A percentile compares a stretch with the other conserved stretches of the same genome.
Conservation (phyloP, 2,113 vertebrate genomes). For the Eupsittula cactorum region DNA sequence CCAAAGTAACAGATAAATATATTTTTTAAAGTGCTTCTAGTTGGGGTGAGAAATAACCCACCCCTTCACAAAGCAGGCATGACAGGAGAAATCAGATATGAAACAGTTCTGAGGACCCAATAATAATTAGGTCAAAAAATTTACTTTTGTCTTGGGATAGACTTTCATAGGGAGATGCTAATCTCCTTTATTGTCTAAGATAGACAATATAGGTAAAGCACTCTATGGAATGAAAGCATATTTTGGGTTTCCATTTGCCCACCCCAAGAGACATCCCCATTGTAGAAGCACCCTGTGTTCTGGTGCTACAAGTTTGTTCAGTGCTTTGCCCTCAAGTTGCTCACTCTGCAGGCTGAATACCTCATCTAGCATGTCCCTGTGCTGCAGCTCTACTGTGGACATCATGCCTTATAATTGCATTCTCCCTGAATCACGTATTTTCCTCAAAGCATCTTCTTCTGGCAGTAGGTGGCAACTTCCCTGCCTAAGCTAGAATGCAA, state of each 20-base stretch:
- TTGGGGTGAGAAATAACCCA: neutral
- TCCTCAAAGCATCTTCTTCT: neutral
- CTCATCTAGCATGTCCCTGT: neutral
- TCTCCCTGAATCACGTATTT: accelerated
- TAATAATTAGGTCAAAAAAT: neutral
- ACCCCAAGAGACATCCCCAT: neutral
- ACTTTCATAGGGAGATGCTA: neutral
- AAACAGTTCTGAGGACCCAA: neutral
- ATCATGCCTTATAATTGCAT: accelerated
- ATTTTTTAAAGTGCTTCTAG: neutral
- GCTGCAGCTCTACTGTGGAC: neutral
- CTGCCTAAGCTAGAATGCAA: neutral
- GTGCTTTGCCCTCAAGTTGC: neutral
- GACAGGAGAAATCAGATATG: neutral
- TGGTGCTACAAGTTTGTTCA: neutral
- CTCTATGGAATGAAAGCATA: neutral
- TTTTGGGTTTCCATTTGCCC: neutral
- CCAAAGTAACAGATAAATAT: neutral
- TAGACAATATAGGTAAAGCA: neutral
- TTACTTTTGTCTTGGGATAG: neutral
- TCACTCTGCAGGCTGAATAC: neutral
- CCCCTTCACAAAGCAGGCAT: neutral
- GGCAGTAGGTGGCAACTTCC: neutral
- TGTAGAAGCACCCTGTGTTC: neutral
- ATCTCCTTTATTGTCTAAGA: neutral